These are phyloP conservation scores for Cataglyphis cursor DNA, from an alignment of 2,888 invertebrate species.

Conservation along the genomic window DNA sequence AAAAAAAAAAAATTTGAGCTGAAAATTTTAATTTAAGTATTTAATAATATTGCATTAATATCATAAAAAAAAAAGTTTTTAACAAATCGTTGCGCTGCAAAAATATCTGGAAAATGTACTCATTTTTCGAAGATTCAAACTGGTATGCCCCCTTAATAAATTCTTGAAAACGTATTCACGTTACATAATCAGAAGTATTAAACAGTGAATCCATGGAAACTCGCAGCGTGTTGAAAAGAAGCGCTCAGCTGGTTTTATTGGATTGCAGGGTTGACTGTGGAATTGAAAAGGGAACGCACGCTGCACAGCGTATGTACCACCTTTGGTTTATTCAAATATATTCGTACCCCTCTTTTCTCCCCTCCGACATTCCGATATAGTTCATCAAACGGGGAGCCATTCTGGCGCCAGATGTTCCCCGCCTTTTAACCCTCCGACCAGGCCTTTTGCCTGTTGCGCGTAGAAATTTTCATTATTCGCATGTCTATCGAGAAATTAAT, in stretches of 20 bases:
- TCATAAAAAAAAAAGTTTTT: too few relatives aligned
- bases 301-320: conserved; percentile 66
- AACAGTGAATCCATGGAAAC: conserved; percentile 40
- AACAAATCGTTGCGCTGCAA: too few relatives aligned
- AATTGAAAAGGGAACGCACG: conserved; percentile 70
- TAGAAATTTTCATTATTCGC: conserved; percentile 68
- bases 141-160: background rate
- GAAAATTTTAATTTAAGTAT: too few relatives aligned
- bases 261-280: conserved; percentile 51
- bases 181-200: conserved; percentile 52
- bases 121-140: too few relatives aligned
- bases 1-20: too few relatives aligned
- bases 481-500: conserved; percentile 40
- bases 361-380: conserved; percentile 78
- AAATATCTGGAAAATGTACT: too few relatives aligned
- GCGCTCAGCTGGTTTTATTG: conserved; percentile 68
- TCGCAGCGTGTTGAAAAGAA: conserved; percentile 37
- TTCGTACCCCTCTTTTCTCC: conserved; percentile 59
- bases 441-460: conserved; percentile 73
- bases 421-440: conserved; percentile 63
- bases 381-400: conserved; percentile 60
- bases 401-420: conserved; percentile 79
- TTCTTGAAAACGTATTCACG: conserved; percentile 42
- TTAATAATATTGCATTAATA: too few relatives aligned
- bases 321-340: conserved; percentile 82